phyloP scores from a whole-genome alignment of 2,888 invertebrate species.

The Camponotus fellah region DNA sequence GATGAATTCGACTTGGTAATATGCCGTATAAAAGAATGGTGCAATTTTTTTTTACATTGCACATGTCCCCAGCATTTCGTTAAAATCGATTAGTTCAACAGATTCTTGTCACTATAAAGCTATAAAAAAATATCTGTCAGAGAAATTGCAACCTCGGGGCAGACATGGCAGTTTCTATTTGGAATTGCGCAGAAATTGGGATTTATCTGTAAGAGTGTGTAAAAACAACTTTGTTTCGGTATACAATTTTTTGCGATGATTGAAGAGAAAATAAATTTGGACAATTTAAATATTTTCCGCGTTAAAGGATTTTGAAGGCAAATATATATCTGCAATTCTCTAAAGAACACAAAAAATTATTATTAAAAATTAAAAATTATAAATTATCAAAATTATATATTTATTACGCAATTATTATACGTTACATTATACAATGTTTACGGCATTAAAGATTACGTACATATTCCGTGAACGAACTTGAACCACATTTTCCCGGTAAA shows the following conservation, averaged over 20 bases:
- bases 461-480: slow-evolving; percentile 2
- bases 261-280: slow-evolving; percentile 30
- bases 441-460: slow-evolving; percentile 8
- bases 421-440: background rate
- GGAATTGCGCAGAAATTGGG: slow-evolving; percentile 49
- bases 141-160: slow-evolving; percentile 52
- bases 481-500: background rate
- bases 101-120: slow-evolving; percentile 54
- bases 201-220: slow-evolving; percentile 51
- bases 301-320: background rate
- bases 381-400: background rate
- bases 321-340: background rate
- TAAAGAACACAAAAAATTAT: background rate
- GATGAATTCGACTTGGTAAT: slow-evolving; percentile 58
- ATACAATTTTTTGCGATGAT: slow-evolving; percentile 33
- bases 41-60: slow-evolving; percentile 44
- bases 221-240: slow-evolving; percentile 30
- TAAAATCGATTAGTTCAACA: slow-evolving; percentile 36
- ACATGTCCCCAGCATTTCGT: slow-evolving; percentile 42
- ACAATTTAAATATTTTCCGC: slow-evolving; percentile 23
- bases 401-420: background rate
- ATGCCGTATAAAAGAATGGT: slow-evolving; percentile 45
- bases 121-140: slow-evolving; percentile 52
- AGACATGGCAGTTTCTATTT: slow-evolving; percentile 42
- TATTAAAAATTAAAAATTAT: no score